phyloP scores from a whole-genome alignment of 2,797 vertebrate genomes.

The Tangara arthus region DNA sequence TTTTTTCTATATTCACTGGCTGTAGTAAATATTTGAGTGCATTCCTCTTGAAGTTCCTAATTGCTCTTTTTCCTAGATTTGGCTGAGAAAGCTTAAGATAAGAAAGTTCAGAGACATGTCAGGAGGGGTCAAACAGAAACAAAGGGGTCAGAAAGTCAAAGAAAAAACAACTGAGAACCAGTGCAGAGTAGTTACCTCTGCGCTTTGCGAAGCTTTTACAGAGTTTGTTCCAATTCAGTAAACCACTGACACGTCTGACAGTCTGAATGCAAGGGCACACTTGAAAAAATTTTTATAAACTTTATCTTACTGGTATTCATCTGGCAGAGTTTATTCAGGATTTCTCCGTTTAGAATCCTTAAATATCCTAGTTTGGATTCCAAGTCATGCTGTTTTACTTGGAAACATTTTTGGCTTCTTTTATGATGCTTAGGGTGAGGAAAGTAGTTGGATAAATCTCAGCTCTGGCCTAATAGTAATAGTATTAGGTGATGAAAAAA shows the following conservation, averaged over 20 bases:
- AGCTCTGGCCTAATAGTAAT: no score
- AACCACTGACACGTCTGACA: background rate
- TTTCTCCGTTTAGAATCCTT: background rate
- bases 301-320: background rate
- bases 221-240: background rate
- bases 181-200: background rate
- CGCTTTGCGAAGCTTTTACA: background rate
- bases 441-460: background rate
- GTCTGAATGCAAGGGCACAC: background rate
- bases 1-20: background rate
- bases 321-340: background rate
- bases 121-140: background rate
- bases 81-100: background rate
- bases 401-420: background rate
- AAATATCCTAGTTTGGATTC: background rate
- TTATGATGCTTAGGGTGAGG: background rate
- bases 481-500: background rate
- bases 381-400: background rate
- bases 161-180: background rate
- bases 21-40: background rate
- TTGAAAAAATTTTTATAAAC: background rate
- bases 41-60: rapidly evolving
- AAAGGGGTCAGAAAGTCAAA: background rate
- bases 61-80: background rate
- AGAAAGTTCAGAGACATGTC: background rate